Base-by-base conservation (phyloP, 2,888 invertebrate species). In the Disparrhopalites patrizii region DNA sequence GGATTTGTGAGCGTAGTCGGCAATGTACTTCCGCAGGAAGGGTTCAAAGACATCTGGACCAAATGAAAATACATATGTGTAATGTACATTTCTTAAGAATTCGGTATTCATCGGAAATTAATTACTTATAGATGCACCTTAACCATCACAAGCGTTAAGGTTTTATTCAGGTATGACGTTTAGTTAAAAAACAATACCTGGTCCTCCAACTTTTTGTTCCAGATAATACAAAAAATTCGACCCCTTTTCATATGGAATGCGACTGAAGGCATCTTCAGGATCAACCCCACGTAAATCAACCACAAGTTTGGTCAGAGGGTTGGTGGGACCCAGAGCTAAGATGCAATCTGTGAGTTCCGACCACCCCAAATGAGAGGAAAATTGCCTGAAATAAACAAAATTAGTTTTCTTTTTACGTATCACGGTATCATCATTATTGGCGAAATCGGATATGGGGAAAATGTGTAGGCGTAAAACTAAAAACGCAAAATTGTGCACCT, bases 211-310 rank as follows among this genome's bases (percentile, higher is more conserved):
- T 4, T 87, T 78, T 72, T 86, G 85, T 79, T 97, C 96, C 65
- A 97, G 80, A 79, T 92, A 91, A 76, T 91, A 88, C 31, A 97
- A 83, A 77, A 97, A 89, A 0, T 90, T 87, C 81, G 90, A 82
- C 0, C 97, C 95, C 80, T 97, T 97, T 78, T 93, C 92, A 78
- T 97, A 96, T 0, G 96, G 96, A 36, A 96, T 88, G 7, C 83
- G 81, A 0, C 92, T 92, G 81, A 93, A 95, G 0, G 93, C 86
- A 79, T 95, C 94, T 79, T 96, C 96, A 1, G 96, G 96, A 77
- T 94, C 90, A 1, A 90, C 84, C 5, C 88, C 88, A 58, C 82
- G 84, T 68, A 94, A 81, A 78, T 92, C 84, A 0, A 88, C 85
- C n/a, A 94, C 87, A 56, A 95, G 81, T 71, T 85, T 83, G 0